Percentiles rank a stretch among this genome's conserved stretches.
Evolutionary conservation across 2,888 invertebrate genomes (phyloP).

Genomic region (Sisyra nigra): DNA sequence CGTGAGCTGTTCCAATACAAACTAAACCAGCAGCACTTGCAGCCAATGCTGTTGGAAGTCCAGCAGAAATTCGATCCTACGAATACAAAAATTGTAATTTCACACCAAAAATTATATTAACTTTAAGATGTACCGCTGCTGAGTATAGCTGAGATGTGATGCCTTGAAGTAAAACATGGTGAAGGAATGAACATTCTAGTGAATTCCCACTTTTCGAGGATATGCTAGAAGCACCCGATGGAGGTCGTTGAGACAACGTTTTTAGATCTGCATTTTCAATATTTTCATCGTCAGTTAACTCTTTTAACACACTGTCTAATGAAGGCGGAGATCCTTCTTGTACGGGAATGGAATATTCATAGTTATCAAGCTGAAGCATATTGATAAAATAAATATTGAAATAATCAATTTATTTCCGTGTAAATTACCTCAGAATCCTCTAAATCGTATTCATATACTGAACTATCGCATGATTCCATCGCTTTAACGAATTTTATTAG

Average conservation of each 20-base stretch:
- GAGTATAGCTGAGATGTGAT: slow-evolving; percentile 78
- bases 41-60: slow-evolving; percentile 71
- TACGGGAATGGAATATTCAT: slow-evolving; percentile 58
- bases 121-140: slow-evolving; percentile 48
- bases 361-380: slow-evolving; percentile 53
- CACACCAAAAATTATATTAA: background rate
- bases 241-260: slow-evolving; percentile 31
- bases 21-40: slow-evolving; percentile 57
- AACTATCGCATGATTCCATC: slow-evolving; percentile 9
- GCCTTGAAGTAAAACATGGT: slow-evolving; percentile 70
- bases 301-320: slow-evolving; percentile 67
- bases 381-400: background rate
- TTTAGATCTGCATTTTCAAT: slow-evolving; percentile 38
- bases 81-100: slow-evolving; percentile 17
- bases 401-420: background rate
- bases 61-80: slow-evolving; percentile 78
- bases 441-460: slow-evolving; percentile 7
- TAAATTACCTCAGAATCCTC: slow-evolving; percentile 7
- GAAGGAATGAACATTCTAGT: slow-evolving; percentile 45
- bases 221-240: slow-evolving; percentile 13
- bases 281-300: slow-evolving; percentile 48
- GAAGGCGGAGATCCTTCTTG: slow-evolving; percentile 59
- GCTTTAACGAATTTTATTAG: no score
- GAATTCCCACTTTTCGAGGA: slow-evolving; percentile 18
- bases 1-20: slow-evolving; percentile 90